Base-by-base conservation (phyloP, 2,888 invertebrate genomes). In the Tipula vernalis region DNA sequence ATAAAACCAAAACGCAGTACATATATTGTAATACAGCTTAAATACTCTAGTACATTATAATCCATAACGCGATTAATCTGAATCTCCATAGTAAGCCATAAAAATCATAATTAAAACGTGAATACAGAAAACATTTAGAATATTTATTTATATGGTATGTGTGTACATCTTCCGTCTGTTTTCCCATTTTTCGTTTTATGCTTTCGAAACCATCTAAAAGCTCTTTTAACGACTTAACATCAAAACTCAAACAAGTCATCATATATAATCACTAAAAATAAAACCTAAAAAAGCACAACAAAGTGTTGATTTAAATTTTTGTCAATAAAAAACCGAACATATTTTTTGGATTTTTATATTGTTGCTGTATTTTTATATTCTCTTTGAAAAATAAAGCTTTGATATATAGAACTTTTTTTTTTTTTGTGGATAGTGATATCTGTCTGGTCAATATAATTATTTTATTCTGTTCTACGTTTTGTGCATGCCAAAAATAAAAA, bases 161-260 rank as follows among this genome's bases (percentile, higher is more conserved):
- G 15, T 51, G 51, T 15, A 51, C 3, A 71, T 71, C 28, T 57
- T 57, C 47, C 47, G 47, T 57, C 39, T 39, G 5, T 39, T 39
- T 39, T 39, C 3, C 39, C 3, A 0, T 39, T 39, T 39, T 39
- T 39, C 39, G 39, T 51, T 51, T 4, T 51, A 51, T 51, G 51
- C 51, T 51, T 71, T 71, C 71, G 71, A 71, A 71, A 71, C 71
- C 71, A 71, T 71, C 71, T 8, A 71, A 71, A 71, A 71, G 71
- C 71, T 71, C 71, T 71, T 71, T 57, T 71, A 71, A 71, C 71
- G 71, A 71, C 71, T 71, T 71, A 71, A 71, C 71, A 71, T 71
- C 71, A 28, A 28, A 71, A 71, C 28, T 71, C 71, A 3, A 71
- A 71, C 71, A 18, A 71, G 28, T 71, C 28, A 71, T 71, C 71